These are phyloP conservation scores for Glossophaga mutica DNA, from an alignment of 2,797 vertebrate genomes.

Conservation along the genomic window DNA sequence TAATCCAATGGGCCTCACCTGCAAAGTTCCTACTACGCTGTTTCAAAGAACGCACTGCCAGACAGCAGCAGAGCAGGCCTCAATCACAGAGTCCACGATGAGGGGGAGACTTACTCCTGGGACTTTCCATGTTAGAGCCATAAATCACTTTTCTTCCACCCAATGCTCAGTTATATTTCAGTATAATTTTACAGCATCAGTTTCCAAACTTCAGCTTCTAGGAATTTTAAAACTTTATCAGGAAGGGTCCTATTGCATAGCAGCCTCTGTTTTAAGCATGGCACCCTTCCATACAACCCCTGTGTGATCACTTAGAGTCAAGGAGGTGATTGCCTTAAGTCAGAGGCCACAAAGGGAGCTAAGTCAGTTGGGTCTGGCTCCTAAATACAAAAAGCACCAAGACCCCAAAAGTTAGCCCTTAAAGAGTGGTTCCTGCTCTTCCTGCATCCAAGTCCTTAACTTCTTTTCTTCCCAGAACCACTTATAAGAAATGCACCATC, in stretches of 20 bases:
- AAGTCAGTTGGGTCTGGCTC: background rate
- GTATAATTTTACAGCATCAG: conserved; percentile 79
- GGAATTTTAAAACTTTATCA: conserved; percentile 75
- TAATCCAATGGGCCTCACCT: conserved; percentile 76
- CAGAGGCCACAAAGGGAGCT: background rate
- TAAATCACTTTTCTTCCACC: conserved; percentile 82
- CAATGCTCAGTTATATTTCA: conserved; percentile 82
- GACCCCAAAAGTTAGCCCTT: background rate
- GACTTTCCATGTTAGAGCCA: conserved; percentile 78
- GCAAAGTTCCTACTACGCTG: conserved; percentile 82
- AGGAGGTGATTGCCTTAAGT: background rate
- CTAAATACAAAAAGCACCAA: background rate
- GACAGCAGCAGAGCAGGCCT: conserved; percentile 75
- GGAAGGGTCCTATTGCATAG: conserved; percentile 57
- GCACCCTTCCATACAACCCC: conserved; percentile 49
- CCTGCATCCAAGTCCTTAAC: background rate
- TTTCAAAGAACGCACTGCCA: conserved; percentile 79
- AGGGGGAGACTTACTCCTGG: conserved; percentile 80
- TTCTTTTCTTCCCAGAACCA: background rate
- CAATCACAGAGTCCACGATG: conserved; percentile 76
- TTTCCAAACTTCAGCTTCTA: conserved; percentile 78
- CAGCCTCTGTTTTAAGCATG: conserved; percentile 70
- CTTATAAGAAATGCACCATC: background rate
- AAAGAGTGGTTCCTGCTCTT: background rate
- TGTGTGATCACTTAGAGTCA: conserved; percentile 11